Conservation (phyloP, 2,797 vertebrate species). For the Fistularia commersonii region DNA sequence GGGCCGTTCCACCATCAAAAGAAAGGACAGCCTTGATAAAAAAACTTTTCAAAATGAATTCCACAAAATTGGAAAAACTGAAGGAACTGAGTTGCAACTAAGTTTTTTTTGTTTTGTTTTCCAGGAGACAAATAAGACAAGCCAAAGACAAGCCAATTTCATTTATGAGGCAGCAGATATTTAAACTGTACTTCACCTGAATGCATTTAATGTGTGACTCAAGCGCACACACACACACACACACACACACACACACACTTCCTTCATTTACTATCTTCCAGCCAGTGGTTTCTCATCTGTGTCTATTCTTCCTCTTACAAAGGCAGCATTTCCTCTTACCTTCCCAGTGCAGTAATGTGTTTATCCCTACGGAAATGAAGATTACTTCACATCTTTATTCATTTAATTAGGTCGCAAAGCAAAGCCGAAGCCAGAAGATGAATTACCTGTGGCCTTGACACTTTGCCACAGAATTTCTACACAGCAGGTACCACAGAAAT, state of each 20-base stretch:
- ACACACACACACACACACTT: constrained; percentile 22
- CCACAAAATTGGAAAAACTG: constrained; percentile 47
- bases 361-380: constrained; percentile 62
- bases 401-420: constrained; percentile 73
- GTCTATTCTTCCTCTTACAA: constrained; percentile 51
- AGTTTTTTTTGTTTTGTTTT: not conserved
- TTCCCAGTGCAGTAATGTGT: constrained; percentile 56
- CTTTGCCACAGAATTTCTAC: constrained; percentile 50
- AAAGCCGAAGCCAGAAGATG: constrained; percentile 61
- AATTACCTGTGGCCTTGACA: constrained; percentile 70
- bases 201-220: too few species aligned
- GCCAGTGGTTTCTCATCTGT: constrained; percentile 45
- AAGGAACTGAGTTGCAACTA: constrained; percentile 35
- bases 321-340: constrained; percentile 56
- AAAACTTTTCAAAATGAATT: constrained; percentile 51
- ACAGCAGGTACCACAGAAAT: constrained; percentile 53
- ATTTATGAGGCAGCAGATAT: too few species aligned
- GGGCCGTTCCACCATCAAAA: too few species aligned
- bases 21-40: constrained; percentile 9
- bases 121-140: constrained; percentile 40
- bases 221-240: not conserved
- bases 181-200: too few species aligned
- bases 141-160: too few species aligned
- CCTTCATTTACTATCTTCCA: constrained; percentile 47
- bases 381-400: constrained; percentile 69